These are phyloP conservation scores for Auanema sp. DNA, from an alignment of 2,888 invertebrate species.

Conservation along the genomic window DNA sequence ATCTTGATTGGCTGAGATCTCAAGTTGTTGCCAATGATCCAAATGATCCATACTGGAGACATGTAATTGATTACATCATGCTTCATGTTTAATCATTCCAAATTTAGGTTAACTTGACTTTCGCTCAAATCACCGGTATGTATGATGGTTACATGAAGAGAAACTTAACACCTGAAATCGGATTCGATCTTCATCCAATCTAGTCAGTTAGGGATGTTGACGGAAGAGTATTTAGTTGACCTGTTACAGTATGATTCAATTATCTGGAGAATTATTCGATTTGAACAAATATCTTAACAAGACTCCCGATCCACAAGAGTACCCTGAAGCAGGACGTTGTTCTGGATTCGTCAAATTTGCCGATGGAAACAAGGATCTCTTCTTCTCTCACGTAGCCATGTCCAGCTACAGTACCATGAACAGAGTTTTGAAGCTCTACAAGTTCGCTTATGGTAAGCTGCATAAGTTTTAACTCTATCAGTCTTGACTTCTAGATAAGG, in stretches of 20 bases:
- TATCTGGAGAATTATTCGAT: conserved; percentile 61
- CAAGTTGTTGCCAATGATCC: conserved; percentile 38
- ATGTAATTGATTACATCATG: too few species aligned
- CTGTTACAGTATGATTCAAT: conserved; percentile 55
- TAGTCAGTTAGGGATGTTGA: conserved; percentile 29
- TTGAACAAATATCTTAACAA: conserved; percentile 58
- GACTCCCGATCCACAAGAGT: conserved; percentile 48
- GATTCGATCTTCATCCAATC: conserved; percentile 53
- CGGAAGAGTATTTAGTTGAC: neutral
- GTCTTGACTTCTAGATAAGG: conserved; percentile 32
- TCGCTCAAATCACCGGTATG: conserved; percentile 60
- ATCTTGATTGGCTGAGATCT: conserved; percentile 56
- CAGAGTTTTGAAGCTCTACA: conserved; percentile 65
- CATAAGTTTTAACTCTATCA: neutral
- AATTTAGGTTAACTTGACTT: conserved; percentile 57
- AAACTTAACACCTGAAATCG: conserved; percentile 49
- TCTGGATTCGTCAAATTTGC: conserved; percentile 60
- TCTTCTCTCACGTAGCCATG: conserved; percentile 62
- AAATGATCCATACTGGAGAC: conserved; percentile 49
- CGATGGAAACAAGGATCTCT: conserved; percentile 52
- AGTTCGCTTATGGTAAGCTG: conserved; percentile 72
- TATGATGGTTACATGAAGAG: conserved; percentile 53
- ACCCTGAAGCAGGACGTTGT: conserved; percentile 53
- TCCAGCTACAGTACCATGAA: conserved; percentile 61
- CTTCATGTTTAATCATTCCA: too few species aligned